These are phyloP conservation scores for Eidolon helvum DNA, from an alignment of 2,113 vertebrate genomes.

Conservation along the genomic window DNA sequence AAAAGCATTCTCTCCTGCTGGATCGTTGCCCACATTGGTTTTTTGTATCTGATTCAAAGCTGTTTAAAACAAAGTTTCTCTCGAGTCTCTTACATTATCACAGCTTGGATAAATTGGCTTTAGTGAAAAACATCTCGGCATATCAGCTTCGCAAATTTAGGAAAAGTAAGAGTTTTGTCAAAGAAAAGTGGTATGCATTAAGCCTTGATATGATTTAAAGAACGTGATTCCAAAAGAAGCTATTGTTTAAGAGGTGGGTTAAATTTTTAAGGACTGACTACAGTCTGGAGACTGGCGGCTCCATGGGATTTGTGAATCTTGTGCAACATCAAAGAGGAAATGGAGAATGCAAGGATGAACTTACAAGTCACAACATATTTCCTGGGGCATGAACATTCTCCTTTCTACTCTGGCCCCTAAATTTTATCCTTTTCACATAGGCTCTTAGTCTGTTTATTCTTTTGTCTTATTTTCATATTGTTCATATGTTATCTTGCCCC, in stretches of 20 bases:
- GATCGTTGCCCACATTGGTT: background rate
- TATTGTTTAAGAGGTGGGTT: conserved; percentile 16
- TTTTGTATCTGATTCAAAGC: conserved; percentile 33
- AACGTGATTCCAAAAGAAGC: background rate
- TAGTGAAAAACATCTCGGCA: conserved; percentile 19
- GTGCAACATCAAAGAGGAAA: background rate
- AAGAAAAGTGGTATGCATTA: conserved; percentile 17
- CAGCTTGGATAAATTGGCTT: conserved; percentile 37
- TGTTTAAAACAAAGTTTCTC: conserved; percentile 27
- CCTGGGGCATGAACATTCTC: conserved; percentile 39
- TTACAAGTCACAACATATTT: conserved; percentile 36
- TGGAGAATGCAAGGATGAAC: background rate
- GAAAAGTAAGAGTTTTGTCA: conserved; percentile 12
- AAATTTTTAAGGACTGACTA: conserved; percentile 16
- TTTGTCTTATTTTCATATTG: conserved; percentile 38
- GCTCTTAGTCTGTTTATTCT: conserved; percentile 50
- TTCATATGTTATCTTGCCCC: conserved; percentile 20
- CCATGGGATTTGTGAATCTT: background rate
- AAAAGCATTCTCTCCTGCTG: conserved; percentile 20
- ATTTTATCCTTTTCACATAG: conserved; percentile 34
- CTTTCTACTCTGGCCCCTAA: background rate
- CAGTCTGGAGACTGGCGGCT: background rate
- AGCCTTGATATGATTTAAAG: background rate
- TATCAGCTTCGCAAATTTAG: background rate
- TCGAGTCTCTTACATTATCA: background rate